Percentiles rank a stretch among this genome's conserved stretches.
Evolutionary conservation across 2,888 invertebrate genomes (phyloP).

Genomic region (Drosophila ezoana): DNA sequence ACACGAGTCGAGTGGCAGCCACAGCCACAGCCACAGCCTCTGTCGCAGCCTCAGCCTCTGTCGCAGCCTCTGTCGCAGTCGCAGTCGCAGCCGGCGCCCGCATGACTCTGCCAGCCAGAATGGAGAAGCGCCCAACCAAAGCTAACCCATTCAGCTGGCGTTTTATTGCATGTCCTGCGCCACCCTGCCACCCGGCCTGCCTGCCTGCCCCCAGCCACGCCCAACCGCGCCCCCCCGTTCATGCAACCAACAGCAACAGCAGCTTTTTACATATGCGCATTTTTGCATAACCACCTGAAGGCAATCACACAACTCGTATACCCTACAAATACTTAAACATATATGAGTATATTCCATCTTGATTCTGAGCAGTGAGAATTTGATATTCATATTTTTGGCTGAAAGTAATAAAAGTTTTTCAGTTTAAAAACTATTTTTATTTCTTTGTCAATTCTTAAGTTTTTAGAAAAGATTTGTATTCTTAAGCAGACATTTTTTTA

Average conservation of each 20-base stretch:
- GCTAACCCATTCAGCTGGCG: slow-evolving; percentile 42
- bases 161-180: slow-evolving; percentile 67
- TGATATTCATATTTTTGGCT: no score
- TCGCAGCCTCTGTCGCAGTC: no score
- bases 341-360: no score
- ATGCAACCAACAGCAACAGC: slow-evolving; percentile 23
- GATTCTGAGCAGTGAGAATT: no score
- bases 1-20: slow-evolving; percentile 32
- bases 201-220: slow-evolving; percentile 8
- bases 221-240: not conserved
- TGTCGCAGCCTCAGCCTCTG: not conserved
- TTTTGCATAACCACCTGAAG: not conserved
- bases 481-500: no score
- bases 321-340: not conserved
- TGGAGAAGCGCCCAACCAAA: not conserved
- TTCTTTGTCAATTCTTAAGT: no score
- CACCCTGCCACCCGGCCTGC: slow-evolving; percentile 26
- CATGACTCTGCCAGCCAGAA: slow-evolving; percentile 38
- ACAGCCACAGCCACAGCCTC: not conserved
- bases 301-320: not conserved
- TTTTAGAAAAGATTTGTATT: no score
- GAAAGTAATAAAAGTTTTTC: no score
- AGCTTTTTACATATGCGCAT: slow-evolving; percentile 28
- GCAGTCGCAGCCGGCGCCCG: slow-evolving; percentile 51
- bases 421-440: no score